A percentile compares a stretch with the other conserved stretches of the same genome.
Conservation (phyloP, 2,888 invertebrate genomes). For the Leptinotarsa peninsularis region DNA sequence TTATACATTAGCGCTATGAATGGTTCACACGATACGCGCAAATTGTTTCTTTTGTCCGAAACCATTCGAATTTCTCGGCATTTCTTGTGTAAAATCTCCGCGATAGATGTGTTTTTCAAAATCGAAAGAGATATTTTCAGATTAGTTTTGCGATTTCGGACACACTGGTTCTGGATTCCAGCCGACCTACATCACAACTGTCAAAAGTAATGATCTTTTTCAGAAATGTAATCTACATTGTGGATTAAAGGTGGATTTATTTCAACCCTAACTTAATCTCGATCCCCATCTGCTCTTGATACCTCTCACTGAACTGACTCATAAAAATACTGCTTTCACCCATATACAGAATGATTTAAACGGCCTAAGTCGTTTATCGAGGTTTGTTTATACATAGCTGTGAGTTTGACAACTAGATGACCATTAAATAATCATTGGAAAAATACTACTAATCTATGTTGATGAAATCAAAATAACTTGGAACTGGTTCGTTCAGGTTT, state of each 20-base stretch:
- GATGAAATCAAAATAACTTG: too few relatives aligned
- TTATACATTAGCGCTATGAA: slow-evolving; percentile 44
- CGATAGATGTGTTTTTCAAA: slow-evolving; percentile 15
- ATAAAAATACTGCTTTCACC: slow-evolving; percentile 13
- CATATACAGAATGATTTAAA: slow-evolving; percentile 15
- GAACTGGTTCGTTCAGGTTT: too few relatives aligned
- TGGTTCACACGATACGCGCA: slow-evolving; percentile 35
- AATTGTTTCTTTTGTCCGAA: slow-evolving; percentile 38
- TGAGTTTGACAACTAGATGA: not conserved
- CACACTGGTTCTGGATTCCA: slow-evolving; percentile 16
- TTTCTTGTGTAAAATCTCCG: slow-evolving; percentile 22
- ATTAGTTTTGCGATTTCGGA: slow-evolving; percentile 41
- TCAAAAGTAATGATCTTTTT: slow-evolving; percentile 56
- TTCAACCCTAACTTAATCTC: slow-evolving; percentile 55
- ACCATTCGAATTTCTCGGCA: slow-evolving; percentile 23
- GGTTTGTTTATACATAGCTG: slow-evolving; percentile 22
- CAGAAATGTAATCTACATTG: slow-evolving; percentile 55
- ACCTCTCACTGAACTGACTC: slow-evolving; percentile 30
- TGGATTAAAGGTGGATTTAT: slow-evolving; percentile 57
- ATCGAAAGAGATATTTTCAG: slow-evolving; percentile 38
- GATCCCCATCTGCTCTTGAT: slow-evolving; percentile 50
- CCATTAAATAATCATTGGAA: too few relatives aligned
- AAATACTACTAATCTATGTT: too few relatives aligned
- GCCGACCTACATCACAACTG: slow-evolving; percentile 58
- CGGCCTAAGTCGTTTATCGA: slow-evolving; percentile 4